phyloP scores from a whole-genome alignment of 1,140 invertebrate genomes.

The Lepeophtheirus salmonis region DNA sequence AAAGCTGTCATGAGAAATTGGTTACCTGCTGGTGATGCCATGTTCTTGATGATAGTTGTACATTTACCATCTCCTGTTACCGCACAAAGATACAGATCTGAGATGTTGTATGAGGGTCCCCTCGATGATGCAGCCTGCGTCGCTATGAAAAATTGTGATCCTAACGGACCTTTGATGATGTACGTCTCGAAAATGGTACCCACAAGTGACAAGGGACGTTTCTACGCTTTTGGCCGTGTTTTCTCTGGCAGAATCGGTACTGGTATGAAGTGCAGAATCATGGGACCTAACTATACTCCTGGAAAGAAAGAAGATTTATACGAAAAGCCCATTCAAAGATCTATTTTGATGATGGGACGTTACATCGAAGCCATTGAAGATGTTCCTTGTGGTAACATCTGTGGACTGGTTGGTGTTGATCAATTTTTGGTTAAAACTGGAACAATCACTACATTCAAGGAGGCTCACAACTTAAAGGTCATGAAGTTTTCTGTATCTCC shows the following conservation, averaged over 20 bases:
- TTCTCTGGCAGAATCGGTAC: slow-evolving; percentile 88
- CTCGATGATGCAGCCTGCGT: slow-evolving; percentile 87
- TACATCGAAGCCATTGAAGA: slow-evolving; percentile 98
- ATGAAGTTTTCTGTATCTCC: slow-evolving; percentile 99
- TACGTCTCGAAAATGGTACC: slow-evolving; percentile 99
- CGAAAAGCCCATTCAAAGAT: slow-evolving; percentile 97
- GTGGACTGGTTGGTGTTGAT: slow-evolving; percentile 97
- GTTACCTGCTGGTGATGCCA: slow-evolving; percentile 95
- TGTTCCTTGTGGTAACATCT: slow-evolving; percentile 98
- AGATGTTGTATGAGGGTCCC: slow-evolving; percentile 96
- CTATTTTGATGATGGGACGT: slow-evolving; percentile 99
- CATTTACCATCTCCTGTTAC: slow-evolving; percentile 96
- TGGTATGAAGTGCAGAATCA: slow-evolving; percentile 87
- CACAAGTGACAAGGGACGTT: slow-evolving; percentile 95
- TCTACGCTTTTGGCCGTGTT: slow-evolving; percentile 99
- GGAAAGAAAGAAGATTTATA: slow-evolving; percentile 99
- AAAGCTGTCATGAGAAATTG: slow-evolving; percentile 96
- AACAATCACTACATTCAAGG: slow-evolving; percentile 95
- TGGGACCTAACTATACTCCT: slow-evolving; percentile 92
- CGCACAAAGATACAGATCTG: slow-evolving; percentile 97
- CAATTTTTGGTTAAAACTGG: slow-evolving; percentile 98
- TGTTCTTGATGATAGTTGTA: slow-evolving; percentile 99
- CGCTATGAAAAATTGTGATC: slow-evolving; percentile 74
- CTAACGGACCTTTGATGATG: slow-evolving; percentile 96
- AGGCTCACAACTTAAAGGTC: slow-evolving; percentile 96